Conservation (phyloP, 1,140 invertebrate genomes). For the Polypedilum pembai region DNA sequence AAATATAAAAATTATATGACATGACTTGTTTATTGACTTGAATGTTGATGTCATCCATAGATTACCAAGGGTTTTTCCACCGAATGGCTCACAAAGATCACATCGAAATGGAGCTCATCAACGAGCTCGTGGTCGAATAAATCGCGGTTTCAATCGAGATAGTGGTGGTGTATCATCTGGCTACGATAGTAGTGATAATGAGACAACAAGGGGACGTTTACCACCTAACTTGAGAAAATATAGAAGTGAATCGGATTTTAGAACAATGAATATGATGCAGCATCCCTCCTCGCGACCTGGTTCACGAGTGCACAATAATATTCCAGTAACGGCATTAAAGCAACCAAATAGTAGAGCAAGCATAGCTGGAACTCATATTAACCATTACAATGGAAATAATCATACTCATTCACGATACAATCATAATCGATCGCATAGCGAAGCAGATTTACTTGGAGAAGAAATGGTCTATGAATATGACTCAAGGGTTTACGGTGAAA, state of each 20-base stretch:
- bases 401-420: slow-evolving; percentile 41
- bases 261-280: slow-evolving; percentile 46
- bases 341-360: slow-evolving; percentile 43
- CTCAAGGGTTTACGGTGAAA: slow-evolving; percentile 37
- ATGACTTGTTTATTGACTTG: too few relatives aligned
- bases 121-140: slow-evolving; percentile 38
- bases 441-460: slow-evolving; percentile 39
- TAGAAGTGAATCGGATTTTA: slow-evolving; percentile 75
- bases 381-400: slow-evolving; percentile 31
- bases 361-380: slow-evolving; percentile 38
- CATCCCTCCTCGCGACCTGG: slow-evolving; percentile 38
- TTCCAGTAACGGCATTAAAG: slow-evolving; percentile 37
- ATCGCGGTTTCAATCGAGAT: slow-evolving; percentile 40
- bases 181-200: slow-evolving; percentile 74
- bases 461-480: slow-evolving; percentile 36
- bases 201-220: slow-evolving; percentile 52
- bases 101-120: slow-evolving; percentile 43
- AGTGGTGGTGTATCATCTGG: slow-evolving; percentile 62
- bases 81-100: slow-evolving; percentile 56
- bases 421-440: slow-evolving; percentile 42
- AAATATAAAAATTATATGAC: too few relatives aligned
- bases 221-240: slow-evolving; percentile 56
- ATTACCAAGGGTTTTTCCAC: slow-evolving; percentile 79
- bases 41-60: too few relatives aligned
- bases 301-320: slow-evolving; percentile 37